Evolutionary conservation across 2,113 vertebrate species (phyloP).

Genomic region (Centropristis striata): DNA sequence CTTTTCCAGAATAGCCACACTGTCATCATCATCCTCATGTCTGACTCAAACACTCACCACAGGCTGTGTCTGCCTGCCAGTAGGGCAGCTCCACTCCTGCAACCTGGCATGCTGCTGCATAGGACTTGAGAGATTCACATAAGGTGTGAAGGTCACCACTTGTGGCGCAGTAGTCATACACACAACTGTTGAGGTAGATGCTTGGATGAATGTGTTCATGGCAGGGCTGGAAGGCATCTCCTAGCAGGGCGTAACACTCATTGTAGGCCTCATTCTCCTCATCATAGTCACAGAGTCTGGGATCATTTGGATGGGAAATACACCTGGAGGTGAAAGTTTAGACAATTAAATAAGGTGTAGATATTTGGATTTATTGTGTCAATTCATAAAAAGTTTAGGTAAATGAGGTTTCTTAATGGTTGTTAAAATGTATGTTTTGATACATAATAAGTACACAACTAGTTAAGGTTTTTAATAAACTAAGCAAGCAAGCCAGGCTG

Average conservation of each 20-base stretch:
- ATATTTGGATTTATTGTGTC: not conserved
- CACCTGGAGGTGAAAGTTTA: conserved; percentile 72
- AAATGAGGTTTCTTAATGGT: not conserved
- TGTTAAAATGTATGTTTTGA: not conserved
- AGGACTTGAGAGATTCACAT: conserved; percentile 84
- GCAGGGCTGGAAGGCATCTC: conserved; percentile 78
- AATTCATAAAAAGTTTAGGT: not conserved
- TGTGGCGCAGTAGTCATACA: conserved; percentile 83
- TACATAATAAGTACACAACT: not conserved
- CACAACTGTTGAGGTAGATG: conserved; percentile 81
- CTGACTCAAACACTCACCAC: conserved; percentile 73
- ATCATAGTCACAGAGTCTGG: conserved; percentile 66
- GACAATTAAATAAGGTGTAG: not conserved
- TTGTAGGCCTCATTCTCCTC: conserved; percentile 66
- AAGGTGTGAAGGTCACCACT: conserved; percentile 71
- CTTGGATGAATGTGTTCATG: conserved; percentile 80
- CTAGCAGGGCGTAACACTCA: conserved; percentile 75
- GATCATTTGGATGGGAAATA: conserved; percentile 59
- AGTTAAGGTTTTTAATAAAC: not conserved
- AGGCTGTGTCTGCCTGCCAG: conserved; percentile 82
- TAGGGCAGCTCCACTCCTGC: conserved; percentile 75
- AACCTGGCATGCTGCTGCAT: conserved; percentile 83
- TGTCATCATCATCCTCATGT: not conserved
- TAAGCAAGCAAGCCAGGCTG: not conserved
- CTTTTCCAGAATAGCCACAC: not conserved